These are phyloP conservation scores for Polietes domitor DNA, from an alignment of 2,888 invertebrate genomes.

Conservation along the genomic window DNA sequence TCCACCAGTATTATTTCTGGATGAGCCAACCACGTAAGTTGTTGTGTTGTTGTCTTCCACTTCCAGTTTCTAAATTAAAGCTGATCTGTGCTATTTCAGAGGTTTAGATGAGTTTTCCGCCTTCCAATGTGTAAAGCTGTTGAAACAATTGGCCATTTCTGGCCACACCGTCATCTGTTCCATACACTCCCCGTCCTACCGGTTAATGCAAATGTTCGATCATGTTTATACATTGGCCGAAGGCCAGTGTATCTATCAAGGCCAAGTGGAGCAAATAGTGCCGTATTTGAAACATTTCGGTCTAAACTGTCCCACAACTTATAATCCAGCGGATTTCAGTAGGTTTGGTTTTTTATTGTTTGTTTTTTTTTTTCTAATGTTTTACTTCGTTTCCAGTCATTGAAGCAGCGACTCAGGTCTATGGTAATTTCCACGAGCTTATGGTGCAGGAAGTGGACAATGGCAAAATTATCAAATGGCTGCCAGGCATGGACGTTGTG, in stretches of 20 bases:
- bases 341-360: slow-evolving; percentile 77
- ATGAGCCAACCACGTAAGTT: slow-evolving; percentile 96
- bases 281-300: slow-evolving; percentile 90
- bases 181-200: slow-evolving; percentile 96
- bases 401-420: slow-evolving; percentile 90
- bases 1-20: slow-evolving; percentile 96
- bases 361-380: background rate
- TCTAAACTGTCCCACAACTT: slow-evolving; percentile 93
- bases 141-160: slow-evolving; percentile 86
- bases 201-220: slow-evolving; percentile 94
- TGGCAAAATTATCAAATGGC: slow-evolving; percentile 84
- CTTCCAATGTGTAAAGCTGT: slow-evolving; percentile 91
- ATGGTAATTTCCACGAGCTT: slow-evolving; percentile 86
- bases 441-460: slow-evolving; percentile 87
- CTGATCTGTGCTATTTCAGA: slow-evolving; percentile 82
- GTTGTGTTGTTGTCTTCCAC: too few species aligned
- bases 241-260: slow-evolving; percentile 95
- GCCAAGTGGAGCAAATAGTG: slow-evolving; percentile 88
- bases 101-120: slow-evolving; percentile 96
- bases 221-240: slow-evolving; percentile 93
- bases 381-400: slow-evolving; percentile 83
- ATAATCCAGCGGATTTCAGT: slow-evolving; percentile 98
- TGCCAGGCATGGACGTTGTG: slow-evolving; percentile 64
- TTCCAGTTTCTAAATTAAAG: background rate
- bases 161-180: slow-evolving; percentile 97